These are phyloP conservation scores for Eristalis tenax DNA, from an alignment of 2,888 invertebrate species.

Conservation along the genomic window DNA sequence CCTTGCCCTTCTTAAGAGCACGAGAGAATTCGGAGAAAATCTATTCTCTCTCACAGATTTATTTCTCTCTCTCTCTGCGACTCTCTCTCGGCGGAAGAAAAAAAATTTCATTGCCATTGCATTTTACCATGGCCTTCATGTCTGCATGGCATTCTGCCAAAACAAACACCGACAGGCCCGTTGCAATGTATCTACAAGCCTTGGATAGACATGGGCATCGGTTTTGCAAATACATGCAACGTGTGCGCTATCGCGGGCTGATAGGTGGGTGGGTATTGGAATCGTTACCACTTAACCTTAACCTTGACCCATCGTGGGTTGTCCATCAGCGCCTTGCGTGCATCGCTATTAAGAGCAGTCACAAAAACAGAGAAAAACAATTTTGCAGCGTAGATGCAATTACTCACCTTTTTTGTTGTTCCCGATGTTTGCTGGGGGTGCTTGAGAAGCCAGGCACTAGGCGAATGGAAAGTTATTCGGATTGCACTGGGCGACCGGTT, in stretches of 20 bases:
- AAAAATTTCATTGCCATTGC: constrained; percentile 66
- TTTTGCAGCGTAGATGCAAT: background rate
- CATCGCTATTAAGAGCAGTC: background rate
- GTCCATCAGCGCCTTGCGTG: background rate
- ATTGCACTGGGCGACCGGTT: constrained; percentile 56
- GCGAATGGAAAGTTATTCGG: constrained; percentile 7
- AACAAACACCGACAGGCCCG: constrained; percentile 42
- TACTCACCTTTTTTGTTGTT: constrained; percentile 42
- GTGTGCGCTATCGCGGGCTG: background rate
- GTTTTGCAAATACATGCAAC: background rate
- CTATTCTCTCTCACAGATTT: no score
- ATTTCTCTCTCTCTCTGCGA: background rate
- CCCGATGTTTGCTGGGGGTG: background rate
- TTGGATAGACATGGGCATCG: background rate
- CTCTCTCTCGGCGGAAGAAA: background rate
- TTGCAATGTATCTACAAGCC: background rate
- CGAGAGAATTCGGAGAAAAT: no score
- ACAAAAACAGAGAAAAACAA: background rate
- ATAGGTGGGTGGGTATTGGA: background rate
- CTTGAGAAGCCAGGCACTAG: constrained; percentile 7
- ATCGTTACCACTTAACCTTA: constrained; percentile 59
- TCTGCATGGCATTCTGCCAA: constrained; percentile 67
- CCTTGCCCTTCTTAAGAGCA: background rate
- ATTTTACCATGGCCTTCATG: constrained; percentile 66
- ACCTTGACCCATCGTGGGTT: constrained; percentile 62